Base-by-base conservation (phyloP, 2,113 vertebrate species). In the Zapornia atra region DNA sequence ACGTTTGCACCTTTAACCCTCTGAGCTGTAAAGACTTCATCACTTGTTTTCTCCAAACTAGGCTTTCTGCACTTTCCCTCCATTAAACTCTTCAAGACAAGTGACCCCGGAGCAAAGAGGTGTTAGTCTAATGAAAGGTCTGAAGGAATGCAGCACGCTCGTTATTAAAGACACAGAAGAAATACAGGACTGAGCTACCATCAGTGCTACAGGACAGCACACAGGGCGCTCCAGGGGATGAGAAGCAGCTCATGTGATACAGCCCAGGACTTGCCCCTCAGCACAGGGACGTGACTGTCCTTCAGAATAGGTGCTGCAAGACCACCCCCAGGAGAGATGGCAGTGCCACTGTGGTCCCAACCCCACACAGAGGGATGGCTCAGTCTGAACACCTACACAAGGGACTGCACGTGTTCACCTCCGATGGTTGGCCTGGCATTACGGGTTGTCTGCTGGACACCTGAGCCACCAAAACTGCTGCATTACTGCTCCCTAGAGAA, bases 51-150 rank as follows among this genome's bases (percentile, higher is more conserved):
- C 88, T 82, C 83, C 64, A 34, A 86, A 93, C 60, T 86, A 93
- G 90, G 60, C 79, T 88, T 85, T 66, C 92, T 92, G 86, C 94
- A 96, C 92, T 97, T 95, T 96, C 59, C 83, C 38, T 95, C 92
- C 93, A 96, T 97, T 96, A 97, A 97, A 91, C 85, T 61, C 87
- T 85, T 82, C 38, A 79, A 80, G 66, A 86, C 44, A 25, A 76
- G 90, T 5, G 90, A 96, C 94, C 95, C 57, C 1, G 0, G 91
- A 78, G 88, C 40, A 88, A 95, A 88, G 86, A 96, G 95, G 95
- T 90, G 83, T 14, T 68, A 34, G 88, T 54, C 78, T 97, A 97
- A 97, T 96, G 93, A 97, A 96, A 96, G 86, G 90, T 91, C 91
- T 86, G 90, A 53, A 90, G 75, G 90, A 66, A 94, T 29, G 84